Percentiles rank a stretch among this genome's conserved stretches.
These are phyloP conservation scores for Pediacus dermestoides DNA, from an alignment of 2,888 invertebrate genomes.

Conservation along the genomic window DNA sequence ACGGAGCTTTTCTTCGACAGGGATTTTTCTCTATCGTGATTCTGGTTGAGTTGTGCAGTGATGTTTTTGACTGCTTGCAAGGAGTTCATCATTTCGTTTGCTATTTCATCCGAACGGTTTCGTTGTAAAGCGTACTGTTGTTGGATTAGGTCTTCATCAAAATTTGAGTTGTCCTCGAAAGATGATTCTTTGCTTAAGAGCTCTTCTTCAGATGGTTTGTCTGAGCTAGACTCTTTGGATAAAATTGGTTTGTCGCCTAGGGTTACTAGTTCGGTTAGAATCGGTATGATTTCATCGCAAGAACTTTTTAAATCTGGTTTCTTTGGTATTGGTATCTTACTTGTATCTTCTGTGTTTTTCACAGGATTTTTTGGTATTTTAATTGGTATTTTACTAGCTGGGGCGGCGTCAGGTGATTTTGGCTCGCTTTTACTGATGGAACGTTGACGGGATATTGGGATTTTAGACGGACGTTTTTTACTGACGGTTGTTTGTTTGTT, in stretches of 20 bases:
- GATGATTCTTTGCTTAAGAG: no score
- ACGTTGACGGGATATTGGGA: conserved; percentile 43
- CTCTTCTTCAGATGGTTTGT: no score
- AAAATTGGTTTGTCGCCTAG: no score
- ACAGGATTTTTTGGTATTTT: conserved; percentile 21
- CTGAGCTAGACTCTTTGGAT: no score
- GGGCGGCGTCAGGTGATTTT: conserved; percentile 30
- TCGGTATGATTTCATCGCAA: no score
- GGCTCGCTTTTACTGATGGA: conserved; percentile 36
- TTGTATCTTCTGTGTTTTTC: no score
- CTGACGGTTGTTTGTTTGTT: conserved; percentile 34
- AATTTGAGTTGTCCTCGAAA: no score
- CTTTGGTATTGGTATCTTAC: no score
- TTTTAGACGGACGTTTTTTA: conserved; percentile 41
- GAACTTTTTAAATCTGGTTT: no score
- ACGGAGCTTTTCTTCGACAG: conserved; percentile 41
- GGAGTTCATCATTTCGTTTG: conserved; percentile 29
- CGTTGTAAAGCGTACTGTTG: no score
- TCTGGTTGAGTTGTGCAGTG: conserved; percentile 23
- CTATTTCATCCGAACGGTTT: conserved; percentile 28
- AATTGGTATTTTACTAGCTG: conserved; percentile 41
- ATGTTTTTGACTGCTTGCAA: conserved; percentile 30
- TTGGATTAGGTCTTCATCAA: no score
- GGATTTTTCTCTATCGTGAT: conserved; percentile 22
- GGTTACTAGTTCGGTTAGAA: no score